phyloP scores from a whole-genome alignment of 2,113 vertebrate genomes.

The Cololabis saira region DNA sequence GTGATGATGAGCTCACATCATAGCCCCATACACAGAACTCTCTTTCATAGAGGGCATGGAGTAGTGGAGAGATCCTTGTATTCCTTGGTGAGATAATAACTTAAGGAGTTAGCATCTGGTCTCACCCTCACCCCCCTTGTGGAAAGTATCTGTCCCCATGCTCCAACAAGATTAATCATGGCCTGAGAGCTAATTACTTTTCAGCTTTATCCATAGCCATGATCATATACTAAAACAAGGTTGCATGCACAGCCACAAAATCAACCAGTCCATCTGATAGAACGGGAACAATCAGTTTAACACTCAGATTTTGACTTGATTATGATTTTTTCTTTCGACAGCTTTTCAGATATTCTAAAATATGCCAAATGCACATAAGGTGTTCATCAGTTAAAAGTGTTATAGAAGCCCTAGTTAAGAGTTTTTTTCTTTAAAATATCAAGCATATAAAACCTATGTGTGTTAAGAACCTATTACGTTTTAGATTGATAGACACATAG shows the following conservation, averaged over 20 bases:
- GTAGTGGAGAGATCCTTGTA: background rate
- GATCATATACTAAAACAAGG: constrained; percentile 9
- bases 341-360: constrained; percentile 1
- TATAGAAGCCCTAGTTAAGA: background rate
- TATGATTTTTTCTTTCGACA: constrained; percentile 23
- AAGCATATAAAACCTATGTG: background rate
- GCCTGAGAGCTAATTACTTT: constrained; percentile 33
- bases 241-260: background rate
- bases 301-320: constrained; percentile 27
- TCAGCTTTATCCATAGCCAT: constrained; percentile 12
- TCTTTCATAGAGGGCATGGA: no score
- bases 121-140: background rate
- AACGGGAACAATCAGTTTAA: constrained; percentile 7
- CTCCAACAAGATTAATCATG: constrained; percentile 25
- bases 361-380: background rate
- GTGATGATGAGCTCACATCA: no score
- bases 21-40: no score
- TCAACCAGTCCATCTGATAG: background rate
- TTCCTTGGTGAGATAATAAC: background rate
- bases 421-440: background rate
- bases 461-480: background rate
- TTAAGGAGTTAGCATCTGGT: constrained; percentile 13
- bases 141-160: constrained; percentile 22
- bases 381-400: constrained; percentile 1
- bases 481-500: background rate